Conservation (phyloP, 2,113 vertebrate species). For the Bostrychus sinensis region DNA sequence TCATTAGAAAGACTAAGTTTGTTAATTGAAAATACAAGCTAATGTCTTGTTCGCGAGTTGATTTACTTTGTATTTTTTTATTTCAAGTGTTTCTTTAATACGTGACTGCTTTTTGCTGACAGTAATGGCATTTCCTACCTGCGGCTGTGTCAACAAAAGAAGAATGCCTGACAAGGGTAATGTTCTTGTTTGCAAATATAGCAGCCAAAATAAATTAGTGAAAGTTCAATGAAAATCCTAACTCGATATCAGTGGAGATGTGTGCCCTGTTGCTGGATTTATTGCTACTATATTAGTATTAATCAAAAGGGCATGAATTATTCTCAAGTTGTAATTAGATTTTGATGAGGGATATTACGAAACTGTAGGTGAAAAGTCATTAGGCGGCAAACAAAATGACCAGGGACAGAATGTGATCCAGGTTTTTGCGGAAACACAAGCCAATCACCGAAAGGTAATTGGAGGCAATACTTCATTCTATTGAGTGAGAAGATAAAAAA, state of each 20-base stretch:
- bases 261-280: slow-evolving; percentile 38
- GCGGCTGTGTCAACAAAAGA: slow-evolving; percentile 45
- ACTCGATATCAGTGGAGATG: slow-evolving; percentile 41
- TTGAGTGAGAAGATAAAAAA: slow-evolving; percentile 60
- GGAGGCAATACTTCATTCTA: slow-evolving; percentile 46
- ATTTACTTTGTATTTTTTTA: slow-evolving; percentile 13
- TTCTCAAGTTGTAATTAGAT: slow-evolving; percentile 45
- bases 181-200: slow-evolving; percentile 40
- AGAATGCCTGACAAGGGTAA: slow-evolving; percentile 45
- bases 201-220: slow-evolving; percentile 38
- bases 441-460: slow-evolving; percentile 37
- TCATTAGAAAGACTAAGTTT: neutral
- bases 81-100: slow-evolving; percentile 28
- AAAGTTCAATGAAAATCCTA: slow-evolving; percentile 38
- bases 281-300: slow-evolving; percentile 46
- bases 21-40: slow-evolving; percentile 4
- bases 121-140: slow-evolving; percentile 31
- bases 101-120: slow-evolving; percentile 23
- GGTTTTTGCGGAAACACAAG: slow-evolving; percentile 37
- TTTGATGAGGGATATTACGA: slow-evolving; percentile 40
- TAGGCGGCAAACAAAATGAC: slow-evolving; percentile 36
- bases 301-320: slow-evolving; percentile 36
- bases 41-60: slow-evolving; percentile 19
- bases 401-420: slow-evolving; percentile 24
- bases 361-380: slow-evolving; percentile 44